phyloP scores from a whole-genome alignment of 2,797 vertebrate genomes.

The Eulemur mongoz region DNA sequence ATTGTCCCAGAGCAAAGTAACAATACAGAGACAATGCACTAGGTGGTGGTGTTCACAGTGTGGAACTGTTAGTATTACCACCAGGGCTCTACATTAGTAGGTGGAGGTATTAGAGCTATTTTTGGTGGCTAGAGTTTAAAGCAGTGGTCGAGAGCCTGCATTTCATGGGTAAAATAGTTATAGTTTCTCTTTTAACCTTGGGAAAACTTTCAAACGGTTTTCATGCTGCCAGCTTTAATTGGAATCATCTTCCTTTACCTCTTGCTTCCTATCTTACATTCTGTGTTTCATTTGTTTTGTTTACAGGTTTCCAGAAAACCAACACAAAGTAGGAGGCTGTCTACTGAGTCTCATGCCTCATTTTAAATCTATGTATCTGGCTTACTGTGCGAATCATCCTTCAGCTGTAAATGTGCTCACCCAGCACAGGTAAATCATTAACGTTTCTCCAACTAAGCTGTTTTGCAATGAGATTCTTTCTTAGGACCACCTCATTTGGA shows the following conservation, averaged over 20 bases:
- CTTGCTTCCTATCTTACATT: conserved; percentile 21
- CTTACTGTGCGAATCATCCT: conserved; percentile 96
- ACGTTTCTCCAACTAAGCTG: neutral
- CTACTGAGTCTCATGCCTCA: conserved; percentile 94
- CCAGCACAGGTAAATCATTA: conserved; percentile 92
- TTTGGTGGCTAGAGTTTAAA: conserved; percentile 28
- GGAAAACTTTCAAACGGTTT: neutral
- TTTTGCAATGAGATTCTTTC: conserved; percentile 12
- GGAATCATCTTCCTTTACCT: neutral
- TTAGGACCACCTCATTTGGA: neutral
- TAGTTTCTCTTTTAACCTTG: neutral
- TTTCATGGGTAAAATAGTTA: conserved; percentile 22
- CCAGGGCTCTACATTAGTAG: neutral
- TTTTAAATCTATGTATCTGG: conserved; percentile 93
- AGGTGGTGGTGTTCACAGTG: neutral
- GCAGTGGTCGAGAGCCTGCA: neutral
- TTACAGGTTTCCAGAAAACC: conserved; percentile 92
- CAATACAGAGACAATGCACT: neutral
- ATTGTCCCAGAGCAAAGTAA: neutral
- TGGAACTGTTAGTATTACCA: neutral
- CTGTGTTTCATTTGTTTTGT: conserved; percentile 29
- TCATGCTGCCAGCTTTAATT: neutral
- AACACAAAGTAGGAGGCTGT: conserved; percentile 94
- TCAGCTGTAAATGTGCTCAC: conserved; percentile 96
- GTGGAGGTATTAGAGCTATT: neutral